phyloP scores from a whole-genome alignment of 2,797 vertebrate genomes.

The Tokudaia muenninki region DNA sequence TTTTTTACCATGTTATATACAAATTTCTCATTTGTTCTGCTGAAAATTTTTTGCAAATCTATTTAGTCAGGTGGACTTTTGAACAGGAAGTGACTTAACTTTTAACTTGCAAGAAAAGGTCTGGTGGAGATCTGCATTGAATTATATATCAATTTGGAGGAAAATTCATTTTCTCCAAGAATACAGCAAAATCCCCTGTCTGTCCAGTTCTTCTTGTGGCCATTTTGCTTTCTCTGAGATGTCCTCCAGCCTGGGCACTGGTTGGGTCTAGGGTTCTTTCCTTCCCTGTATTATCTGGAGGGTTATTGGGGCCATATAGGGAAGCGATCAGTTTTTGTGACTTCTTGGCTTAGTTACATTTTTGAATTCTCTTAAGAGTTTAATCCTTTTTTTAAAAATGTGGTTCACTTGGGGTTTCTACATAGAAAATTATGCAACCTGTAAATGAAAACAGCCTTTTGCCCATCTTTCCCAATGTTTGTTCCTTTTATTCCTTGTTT shows the following conservation, averaged over 20 bases:
- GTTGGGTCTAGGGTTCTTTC: neutral
- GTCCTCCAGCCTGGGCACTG: neutral
- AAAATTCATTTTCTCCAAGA: conserved; percentile 51
- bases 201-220: neutral
- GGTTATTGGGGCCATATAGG: neutral
- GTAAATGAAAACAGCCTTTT: conserved; percentile 25
- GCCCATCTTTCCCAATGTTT: neutral
- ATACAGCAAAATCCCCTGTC: neutral
- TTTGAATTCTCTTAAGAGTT: neutral
- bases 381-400: neutral
- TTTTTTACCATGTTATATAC: neutral
- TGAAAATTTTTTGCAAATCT: neutral
- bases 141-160: conserved; percentile 9
- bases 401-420: conserved; percentile 26
- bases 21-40: conserved; percentile 10
- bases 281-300: neutral
- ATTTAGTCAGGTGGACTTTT: neutral
- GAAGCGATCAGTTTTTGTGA: neutral
- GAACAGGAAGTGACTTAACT: neutral
- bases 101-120: neutral
- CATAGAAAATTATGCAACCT: conserved; percentile 31
- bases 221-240: neutral
- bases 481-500: conserved; percentile 24
- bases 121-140: neutral
- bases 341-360: conserved; percentile 34